These are phyloP conservation scores for Balanococcus diminutus DNA, from an alignment of 2,888 invertebrate species.

Conservation along the genomic window DNA sequence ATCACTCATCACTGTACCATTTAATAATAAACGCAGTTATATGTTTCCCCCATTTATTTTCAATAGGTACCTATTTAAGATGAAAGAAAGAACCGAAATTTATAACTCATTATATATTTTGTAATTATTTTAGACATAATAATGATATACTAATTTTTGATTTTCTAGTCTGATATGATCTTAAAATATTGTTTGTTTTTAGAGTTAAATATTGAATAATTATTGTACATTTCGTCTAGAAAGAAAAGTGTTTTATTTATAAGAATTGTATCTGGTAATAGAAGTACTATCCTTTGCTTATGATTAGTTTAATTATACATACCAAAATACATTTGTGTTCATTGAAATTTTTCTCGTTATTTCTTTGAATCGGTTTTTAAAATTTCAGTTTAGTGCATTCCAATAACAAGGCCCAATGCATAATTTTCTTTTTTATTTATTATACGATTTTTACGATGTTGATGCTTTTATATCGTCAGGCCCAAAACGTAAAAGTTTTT, in stretches of 20 bases:
- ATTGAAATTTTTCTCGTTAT: conserved; percentile 1
- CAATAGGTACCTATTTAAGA: background rate
- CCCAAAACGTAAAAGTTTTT: no score
- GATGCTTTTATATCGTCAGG: no score
- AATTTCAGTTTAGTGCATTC: no score
- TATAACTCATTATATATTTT: conserved; percentile 6
- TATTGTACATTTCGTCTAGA: conserved; percentile 53
- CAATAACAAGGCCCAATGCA: no score
- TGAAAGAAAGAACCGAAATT: background rate
- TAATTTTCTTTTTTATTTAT: no score
- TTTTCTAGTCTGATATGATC: conserved; percentile 55
- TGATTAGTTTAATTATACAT: conserved; percentile 53
- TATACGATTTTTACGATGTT: no score
- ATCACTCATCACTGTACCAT: background rate
- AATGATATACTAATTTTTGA: conserved; percentile 50
- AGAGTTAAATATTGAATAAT: conserved; percentile 49
- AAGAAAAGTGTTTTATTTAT: conserved; percentile 46
- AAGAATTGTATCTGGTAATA: conserved; percentile 54
- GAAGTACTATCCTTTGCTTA: conserved; percentile 54
- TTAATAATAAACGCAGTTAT: background rate
- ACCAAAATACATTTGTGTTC: conserved; percentile 55
- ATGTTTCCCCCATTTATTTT: background rate
- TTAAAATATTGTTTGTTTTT: conserved; percentile 55
- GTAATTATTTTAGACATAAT: conserved; percentile 38
- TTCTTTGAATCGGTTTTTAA: no score